phyloP scores from a whole-genome alignment of 2,797 vertebrate genomes.

The Atherinosoma microstoma region DNA sequence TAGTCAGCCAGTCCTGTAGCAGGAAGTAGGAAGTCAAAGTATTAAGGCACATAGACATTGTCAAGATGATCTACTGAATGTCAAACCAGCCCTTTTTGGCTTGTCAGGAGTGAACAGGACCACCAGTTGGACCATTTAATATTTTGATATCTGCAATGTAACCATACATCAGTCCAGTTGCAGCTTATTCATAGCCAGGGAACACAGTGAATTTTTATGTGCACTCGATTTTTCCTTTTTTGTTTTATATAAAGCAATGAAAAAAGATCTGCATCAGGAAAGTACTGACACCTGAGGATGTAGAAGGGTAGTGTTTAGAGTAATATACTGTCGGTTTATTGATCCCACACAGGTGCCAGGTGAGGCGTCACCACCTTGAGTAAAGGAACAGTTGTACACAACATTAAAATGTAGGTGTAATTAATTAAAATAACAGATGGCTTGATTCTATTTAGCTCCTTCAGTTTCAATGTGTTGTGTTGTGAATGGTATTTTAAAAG shows the following conservation, averaged over 20 bases:
- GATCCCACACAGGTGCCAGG: not conserved
- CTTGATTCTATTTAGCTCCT: not conserved
- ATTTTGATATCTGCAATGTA: not conserved
- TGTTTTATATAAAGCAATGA: not conserved
- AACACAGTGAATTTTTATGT: not conserved
- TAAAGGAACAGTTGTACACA: constrained; percentile 1
- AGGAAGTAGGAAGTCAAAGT: too few species aligned
- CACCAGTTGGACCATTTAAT: not conserved
- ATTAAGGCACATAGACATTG: too few species aligned
- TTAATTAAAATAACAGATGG: not conserved
- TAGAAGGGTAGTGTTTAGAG: not conserved
- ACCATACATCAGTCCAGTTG: not conserved
- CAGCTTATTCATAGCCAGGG: not conserved
- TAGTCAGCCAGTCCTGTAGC: too few species aligned
- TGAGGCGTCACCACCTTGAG: not conserved
- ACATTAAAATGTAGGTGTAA: not conserved
- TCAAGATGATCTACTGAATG: too few species aligned
- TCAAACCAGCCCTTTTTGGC: not conserved
- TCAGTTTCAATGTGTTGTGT: not conserved
- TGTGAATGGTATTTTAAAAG: not conserved
- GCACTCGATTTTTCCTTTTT: not conserved
- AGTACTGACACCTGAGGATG: not conserved
- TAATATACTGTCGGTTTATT: not conserved
- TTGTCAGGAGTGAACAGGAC: not conserved
- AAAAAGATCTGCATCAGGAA: not conserved